phyloP scores from a whole-genome alignment of 2,113 vertebrate genomes.

The Sander vitreus region DNA sequence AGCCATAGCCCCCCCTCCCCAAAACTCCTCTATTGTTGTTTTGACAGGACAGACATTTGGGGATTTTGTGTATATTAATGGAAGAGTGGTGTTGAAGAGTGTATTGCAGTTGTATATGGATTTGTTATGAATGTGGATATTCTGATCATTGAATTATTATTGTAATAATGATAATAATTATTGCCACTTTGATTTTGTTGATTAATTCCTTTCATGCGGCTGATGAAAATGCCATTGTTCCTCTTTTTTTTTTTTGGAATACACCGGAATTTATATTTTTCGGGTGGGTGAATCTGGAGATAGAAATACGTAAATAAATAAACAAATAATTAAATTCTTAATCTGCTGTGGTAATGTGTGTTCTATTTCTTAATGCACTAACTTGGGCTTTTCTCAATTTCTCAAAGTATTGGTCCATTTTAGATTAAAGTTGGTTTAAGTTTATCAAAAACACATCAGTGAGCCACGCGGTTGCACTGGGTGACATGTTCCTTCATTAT shows the following conservation, averaged over 20 bases:
- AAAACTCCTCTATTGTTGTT: constrained; percentile 79
- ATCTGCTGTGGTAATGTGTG: constrained; percentile 56
- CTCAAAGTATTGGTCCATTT: not conserved
- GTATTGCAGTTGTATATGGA: constrained; percentile 86
- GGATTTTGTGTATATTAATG: constrained; percentile 87
- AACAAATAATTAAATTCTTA: constrained; percentile 87
- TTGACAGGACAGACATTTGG: constrained; percentile 85
- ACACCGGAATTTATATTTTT: constrained; percentile 88
- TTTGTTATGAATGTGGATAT: constrained; percentile 89
- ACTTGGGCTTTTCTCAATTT: not conserved
- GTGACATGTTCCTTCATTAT: not conserved
- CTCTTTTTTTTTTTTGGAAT: constrained; percentile 76
- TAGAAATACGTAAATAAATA: constrained; percentile 87
- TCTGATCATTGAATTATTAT: constrained; percentile 86
- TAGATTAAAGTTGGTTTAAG: not conserved
- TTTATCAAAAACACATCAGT: not conserved
- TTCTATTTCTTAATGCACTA: constrained; percentile 22
- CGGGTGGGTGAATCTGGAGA: constrained; percentile 85
- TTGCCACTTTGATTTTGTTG: constrained; percentile 80
- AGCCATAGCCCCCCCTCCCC: constrained; percentile 82
- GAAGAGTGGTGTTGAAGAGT: constrained; percentile 87
- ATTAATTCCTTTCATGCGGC: constrained; percentile 82
- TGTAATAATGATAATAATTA: constrained; percentile 86
- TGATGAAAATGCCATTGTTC: constrained; percentile 80
- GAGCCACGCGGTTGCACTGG: not conserved